phyloP scores from a whole-genome alignment of 2,797 vertebrate genomes.

The Numenius phaeopus region DNA sequence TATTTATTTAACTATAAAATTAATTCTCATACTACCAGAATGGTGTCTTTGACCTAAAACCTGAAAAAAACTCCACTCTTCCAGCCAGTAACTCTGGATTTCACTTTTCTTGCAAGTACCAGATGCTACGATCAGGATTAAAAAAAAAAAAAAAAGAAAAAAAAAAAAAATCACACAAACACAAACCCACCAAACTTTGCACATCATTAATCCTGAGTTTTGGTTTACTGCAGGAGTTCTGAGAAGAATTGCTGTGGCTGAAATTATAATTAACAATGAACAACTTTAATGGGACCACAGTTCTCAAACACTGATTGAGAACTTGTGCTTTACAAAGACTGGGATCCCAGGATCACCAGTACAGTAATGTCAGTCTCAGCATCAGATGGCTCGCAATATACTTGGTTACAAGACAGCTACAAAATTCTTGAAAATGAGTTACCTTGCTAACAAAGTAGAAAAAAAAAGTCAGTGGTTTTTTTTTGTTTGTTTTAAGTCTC shows the following conservation, averaged over 20 bases:
- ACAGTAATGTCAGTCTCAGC: not conserved
- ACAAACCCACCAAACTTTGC: not conserved
- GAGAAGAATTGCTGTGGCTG: not conserved
- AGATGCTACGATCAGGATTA: not conserved
- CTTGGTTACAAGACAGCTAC: not conserved
- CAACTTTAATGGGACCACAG: not conserved
- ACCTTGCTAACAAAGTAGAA: not conserved
- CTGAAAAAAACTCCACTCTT: not conserved
- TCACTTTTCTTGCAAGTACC: not conserved
- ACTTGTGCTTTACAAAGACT: not conserved
- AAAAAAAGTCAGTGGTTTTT: accelerated
- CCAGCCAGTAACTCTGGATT: not conserved
- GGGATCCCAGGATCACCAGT: too few species aligned
- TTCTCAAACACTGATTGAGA: not conserved
- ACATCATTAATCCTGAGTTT: not conserved
- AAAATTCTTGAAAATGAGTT: not conserved
- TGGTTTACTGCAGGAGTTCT: not conserved
- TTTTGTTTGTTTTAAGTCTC: not conserved
- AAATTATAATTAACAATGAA: not conserved
- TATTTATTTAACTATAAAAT: not conserved
- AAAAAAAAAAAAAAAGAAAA: not conserved
- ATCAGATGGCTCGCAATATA: not conserved
- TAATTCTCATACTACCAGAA: not conserved
- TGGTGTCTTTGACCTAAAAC: not conserved
- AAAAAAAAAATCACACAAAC: not conserved